Conservation (phyloP, 2,888 invertebrate genomes). For the Machimus rusticus region DNA sequence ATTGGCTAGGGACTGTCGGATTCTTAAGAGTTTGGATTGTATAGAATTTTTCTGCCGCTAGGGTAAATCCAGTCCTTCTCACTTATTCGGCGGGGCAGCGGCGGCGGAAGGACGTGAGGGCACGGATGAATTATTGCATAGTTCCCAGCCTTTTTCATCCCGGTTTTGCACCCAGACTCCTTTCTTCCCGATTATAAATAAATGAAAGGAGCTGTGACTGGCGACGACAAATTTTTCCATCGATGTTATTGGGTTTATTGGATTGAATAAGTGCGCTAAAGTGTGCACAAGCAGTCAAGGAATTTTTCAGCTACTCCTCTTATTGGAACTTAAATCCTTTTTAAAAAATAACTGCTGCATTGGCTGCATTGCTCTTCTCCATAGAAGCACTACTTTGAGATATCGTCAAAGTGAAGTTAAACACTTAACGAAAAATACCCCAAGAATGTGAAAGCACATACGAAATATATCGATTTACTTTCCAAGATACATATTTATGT, state of each 20-base stretch:
- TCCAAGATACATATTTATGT: neutral
- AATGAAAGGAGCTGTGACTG: constrained; percentile 3
- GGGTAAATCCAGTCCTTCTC: constrained; percentile 2
- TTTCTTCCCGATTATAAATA: constrained; percentile 23
- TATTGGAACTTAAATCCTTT: neutral
- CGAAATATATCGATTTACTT: neutral
- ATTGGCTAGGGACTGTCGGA: constrained; percentile 26
- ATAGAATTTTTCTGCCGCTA: constrained; percentile 31
- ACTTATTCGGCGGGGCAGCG: neutral
- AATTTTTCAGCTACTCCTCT: neutral
- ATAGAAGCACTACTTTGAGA: neutral
- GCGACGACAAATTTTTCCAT: constrained; percentile 18
- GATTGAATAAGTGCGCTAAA: neutral
- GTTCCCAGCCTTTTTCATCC: neutral
- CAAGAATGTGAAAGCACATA: neutral
- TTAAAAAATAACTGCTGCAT: neutral
- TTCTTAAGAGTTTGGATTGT: constrained; percentile 33
- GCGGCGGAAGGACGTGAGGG: neutral
- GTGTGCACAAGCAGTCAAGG: neutral
- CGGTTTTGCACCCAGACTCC: neutral
- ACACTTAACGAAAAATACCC: neutral
- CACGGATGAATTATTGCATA: constrained; percentile 25
- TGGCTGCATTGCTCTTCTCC: neutral
- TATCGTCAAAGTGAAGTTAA: neutral
- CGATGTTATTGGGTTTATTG: constrained; percentile 16